phyloP scores from a whole-genome alignment of 2,797 vertebrate genomes.

The Valencia hispanica region DNA sequence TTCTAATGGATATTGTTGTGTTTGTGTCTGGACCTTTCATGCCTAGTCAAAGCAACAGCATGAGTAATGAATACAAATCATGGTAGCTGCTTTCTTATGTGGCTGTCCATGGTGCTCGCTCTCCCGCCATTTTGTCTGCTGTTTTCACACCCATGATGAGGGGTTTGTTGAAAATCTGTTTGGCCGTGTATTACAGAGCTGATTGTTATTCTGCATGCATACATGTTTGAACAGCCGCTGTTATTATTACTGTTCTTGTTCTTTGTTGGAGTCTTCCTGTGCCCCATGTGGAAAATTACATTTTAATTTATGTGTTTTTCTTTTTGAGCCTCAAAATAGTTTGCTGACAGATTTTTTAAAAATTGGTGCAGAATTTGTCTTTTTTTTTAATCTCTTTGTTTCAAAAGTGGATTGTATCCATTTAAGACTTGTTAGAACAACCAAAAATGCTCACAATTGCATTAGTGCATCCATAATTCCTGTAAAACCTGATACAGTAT shows the following conservation, averaged over 20 bases:
- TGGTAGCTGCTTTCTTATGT: conserved; percentile 24
- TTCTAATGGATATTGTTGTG: conserved; percentile 27
- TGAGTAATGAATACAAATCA: conserved; percentile 29
- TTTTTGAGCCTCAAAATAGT: conserved; percentile 16
- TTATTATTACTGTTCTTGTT: conserved; percentile 64
- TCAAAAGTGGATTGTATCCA: background rate
- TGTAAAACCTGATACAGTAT: background rate
- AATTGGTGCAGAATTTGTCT: background rate
- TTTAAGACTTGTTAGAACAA: background rate
- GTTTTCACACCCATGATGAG: conserved; percentile 48
- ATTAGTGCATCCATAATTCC: background rate
- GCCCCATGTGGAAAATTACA: background rate
- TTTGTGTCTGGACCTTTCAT: conserved; percentile 16
- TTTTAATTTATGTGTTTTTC: conserved; percentile 24
- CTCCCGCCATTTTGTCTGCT: conserved; percentile 60
- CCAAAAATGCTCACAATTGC: background rate
- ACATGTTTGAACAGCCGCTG: conserved; percentile 61
- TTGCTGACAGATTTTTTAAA: conserved; percentile 1
- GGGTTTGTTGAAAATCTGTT: conserved; percentile 55
- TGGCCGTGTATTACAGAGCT: conserved; percentile 39
- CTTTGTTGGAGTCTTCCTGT: conserved; percentile 33
- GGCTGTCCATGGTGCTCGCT: conserved; percentile 15
- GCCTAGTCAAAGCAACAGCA: conserved; percentile 27
- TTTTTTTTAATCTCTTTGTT: background rate
- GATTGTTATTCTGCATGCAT: conserved; percentile 72